These are phyloP conservation scores for Tupaia chinensis DNA, from an alignment of 2,113 vertebrate genomes.

Conservation along the genomic window DNA sequence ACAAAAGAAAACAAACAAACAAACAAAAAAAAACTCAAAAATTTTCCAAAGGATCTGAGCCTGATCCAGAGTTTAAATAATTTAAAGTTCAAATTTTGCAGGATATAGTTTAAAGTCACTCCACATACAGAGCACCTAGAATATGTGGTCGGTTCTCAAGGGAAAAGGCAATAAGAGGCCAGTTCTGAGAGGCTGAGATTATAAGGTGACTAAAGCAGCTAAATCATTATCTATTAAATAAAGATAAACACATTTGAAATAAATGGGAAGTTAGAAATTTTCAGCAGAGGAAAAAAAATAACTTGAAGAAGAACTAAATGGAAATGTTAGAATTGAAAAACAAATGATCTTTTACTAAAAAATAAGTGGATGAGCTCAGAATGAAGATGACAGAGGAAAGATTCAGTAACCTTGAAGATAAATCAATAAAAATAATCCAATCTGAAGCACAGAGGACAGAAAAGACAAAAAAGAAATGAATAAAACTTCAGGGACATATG, in stretches of 20 bases:
- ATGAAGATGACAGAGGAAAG: neutral
- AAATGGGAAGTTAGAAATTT: neutral
- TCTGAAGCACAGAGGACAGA: neutral
- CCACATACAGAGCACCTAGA: neutral
- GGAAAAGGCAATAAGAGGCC: neutral
- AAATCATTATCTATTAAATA: neutral
- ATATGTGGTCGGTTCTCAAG: neutral
- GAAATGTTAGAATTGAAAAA: constrained; percentile 17
- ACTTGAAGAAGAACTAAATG: neutral
- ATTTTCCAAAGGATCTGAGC: constrained; percentile 37
- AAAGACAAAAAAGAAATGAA: neutral
- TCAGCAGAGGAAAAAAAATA: neutral
- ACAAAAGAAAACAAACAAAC: neutral
- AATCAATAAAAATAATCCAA: neutral
- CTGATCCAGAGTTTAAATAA: neutral
- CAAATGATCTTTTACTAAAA: neutral
- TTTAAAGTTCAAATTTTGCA: neutral
- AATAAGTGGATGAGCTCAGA: neutral
- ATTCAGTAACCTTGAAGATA: neutral
- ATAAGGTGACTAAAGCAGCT: neutral
- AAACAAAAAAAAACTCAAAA: neutral
- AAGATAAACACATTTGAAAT: neutral
- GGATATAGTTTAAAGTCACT: constrained; percentile 26
- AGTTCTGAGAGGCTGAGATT: neutral
- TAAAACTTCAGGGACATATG: neutral